Base-by-base conservation (phyloP, 1,140 invertebrate species). In the Calliphora vicina region DNA sequence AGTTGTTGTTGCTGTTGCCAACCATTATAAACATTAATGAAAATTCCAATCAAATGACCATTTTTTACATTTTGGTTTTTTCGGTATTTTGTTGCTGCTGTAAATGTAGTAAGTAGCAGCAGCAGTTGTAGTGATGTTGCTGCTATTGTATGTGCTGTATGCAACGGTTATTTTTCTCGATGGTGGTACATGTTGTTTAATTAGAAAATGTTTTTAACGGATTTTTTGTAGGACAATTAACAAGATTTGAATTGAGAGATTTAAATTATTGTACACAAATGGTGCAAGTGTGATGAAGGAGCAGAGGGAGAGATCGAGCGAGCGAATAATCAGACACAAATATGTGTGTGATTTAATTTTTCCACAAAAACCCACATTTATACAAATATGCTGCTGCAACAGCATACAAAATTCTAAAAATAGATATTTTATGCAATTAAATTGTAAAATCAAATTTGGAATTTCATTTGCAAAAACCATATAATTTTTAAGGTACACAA, bases 201-300 rank as follows among this genome's bases (percentile, higher is more conserved):
- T 78, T 78, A 78, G 74, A 78, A 78, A 78, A 78, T 78, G 74
- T 78, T 78, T 67, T 78, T 78, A 78, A 78, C 74, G 74, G 74
- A 25, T 78, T 78, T 78, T 78, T 45, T 67, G 61, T 78, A 43
- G 74, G 74, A 78, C 74, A 78, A 78, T 78, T 78, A 78, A 78
- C 42, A 78, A 78, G 74, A 78, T 78, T 78, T 78, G 74, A 78
- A 78, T 78, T 78, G 42, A 78, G 35, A 76, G 74, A 78, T 78
- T 78, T 78, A 78, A 43, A 78, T 78, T 78, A 78, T 57, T 78
- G 74, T 74, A 35, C 72, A 43, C 42, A 78, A 78, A 78, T 43
- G 25, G 5, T n/a, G 2, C 3, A 17, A 35, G 73, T n/a, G n/a
- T n/a, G n/a, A n/a, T n/a, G n/a, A n/a, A n/a, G n/a, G n/a, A 76